Base-by-base conservation (phyloP, 2,888 invertebrate species). In the Thumatha senex region DNA sequence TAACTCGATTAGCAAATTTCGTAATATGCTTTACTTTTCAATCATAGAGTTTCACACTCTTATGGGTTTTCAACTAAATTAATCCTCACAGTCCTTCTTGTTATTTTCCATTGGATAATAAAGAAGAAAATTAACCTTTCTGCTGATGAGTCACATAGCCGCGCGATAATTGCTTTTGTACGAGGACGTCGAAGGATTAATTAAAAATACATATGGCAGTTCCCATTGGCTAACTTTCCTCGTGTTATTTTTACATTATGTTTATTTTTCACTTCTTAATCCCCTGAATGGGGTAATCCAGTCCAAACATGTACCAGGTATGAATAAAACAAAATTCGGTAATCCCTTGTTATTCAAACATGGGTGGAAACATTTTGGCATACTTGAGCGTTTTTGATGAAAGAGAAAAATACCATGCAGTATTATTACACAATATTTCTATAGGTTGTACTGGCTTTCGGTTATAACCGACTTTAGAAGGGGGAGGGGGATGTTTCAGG, bases 151-250 rank as follows among this genome's bases (percentile, higher is more conserved):
- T 67, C 63, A 59, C 46, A 61, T 70, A 63, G 58, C 51, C 50
- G 44, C 54, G 47, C 52, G 55, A 67, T 67, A 67, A 67, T 67
- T 67, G 67, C 67, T 67, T 67, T 67, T 67, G 63, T 69, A 69
- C 56, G 70, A 65, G 67, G 56, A 70, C 67, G 67, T 58, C 70
- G 50, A 54, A 67, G 67, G 67, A 67, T 67, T 67, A 67, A 67
- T 67, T 67, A 67, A 67, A 69, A 63, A 67, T 70, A 67, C 67
- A 67, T 67, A 69, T 69, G 67, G 67, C 48, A 40, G 66, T 67
- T 67, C 70, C 61, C 67, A 67, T 57, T 61, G 64, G 54, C 61
- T 67, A 57, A 51, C 63, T 56, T 56, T 60, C 51, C 54, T 42
- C 43, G 45, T 51, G 63, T 56, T 60, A 60, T 63, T 67, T 66